Base-by-base conservation (phyloP, 2,888 invertebrate genomes). In the Lochmaea capreae region DNA sequence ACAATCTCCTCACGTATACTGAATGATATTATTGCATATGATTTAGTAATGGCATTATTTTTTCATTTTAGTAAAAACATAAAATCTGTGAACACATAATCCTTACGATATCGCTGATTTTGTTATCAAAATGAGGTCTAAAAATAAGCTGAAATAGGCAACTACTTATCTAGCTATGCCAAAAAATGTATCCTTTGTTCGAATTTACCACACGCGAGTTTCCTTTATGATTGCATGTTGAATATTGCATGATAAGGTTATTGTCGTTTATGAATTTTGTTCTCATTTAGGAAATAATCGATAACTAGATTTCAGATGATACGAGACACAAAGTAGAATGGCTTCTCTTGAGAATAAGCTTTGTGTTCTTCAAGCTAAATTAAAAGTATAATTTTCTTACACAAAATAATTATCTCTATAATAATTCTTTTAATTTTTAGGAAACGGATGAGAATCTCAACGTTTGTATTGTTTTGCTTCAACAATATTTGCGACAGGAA, bases 281-380 rank as follows among this genome's bases (percentile, higher is more conserved):
- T 75, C 81, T 81, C 78, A 81, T 81, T 83, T 82, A 80, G 77
- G 78, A 78, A 82, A 81, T 82, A 84, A 83, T 84, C 84, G 80
- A 84, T 84, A 83, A 73, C 66, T 71, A 71, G 70, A 72, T 74
- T 63, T 46, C 18, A 74, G 81, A 82, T 81, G 84, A 83, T 82
- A 84, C 82, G 82, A 83, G 83, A 83, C 84, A 83, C 80, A 80
- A 78, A 79, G 78, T 79, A 80, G 22, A 79, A 83, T 83, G 82
- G 80, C 82, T 79, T 78, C 81, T 65, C 78, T 84, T 57, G 81
- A 84, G 77, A 82, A 84, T 76, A 84, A 83, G 77, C 80, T 84
- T 59, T 80, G 77, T 76, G 82, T 83, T 58, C 79, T 84, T 49
- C 80, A 82, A 71, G 79, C 83, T 72, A 84, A 84, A 79, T 79